These are phyloP conservation scores for Glyphotaelius pellucidus DNA, from an alignment of 2,888 invertebrate genomes.

Conservation along the genomic window DNA sequence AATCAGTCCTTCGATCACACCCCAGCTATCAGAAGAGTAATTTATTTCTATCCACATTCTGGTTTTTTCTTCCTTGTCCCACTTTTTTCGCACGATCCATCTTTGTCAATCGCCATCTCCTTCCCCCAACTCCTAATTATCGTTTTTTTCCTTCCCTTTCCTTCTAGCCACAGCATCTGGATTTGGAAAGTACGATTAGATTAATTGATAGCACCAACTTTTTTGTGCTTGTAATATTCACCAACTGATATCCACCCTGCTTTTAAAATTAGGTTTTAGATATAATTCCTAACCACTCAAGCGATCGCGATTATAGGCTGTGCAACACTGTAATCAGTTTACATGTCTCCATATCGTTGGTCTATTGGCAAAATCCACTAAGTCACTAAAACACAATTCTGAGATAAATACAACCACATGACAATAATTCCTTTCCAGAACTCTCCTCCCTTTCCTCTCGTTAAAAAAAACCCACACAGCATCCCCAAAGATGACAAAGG, in stretches of 20 bases:
- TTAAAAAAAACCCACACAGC: too few species aligned
- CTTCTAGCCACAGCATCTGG: conserved; percentile 4
- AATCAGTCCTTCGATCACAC: conserved; percentile 35
- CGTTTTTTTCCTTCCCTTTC: not conserved
- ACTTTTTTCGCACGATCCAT: conserved; percentile 45
- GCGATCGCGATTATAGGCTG: too few species aligned
- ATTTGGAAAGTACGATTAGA: not conserved
- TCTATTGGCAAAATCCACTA: too few species aligned
- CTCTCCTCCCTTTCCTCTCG: too few species aligned
- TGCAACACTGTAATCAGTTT: too few species aligned
- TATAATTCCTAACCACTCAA: too few species aligned
- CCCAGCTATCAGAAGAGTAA: conserved; percentile 33
- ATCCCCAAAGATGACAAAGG: too few species aligned
- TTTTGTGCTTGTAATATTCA: not conserved
- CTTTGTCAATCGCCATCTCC: conserved; percentile 42
- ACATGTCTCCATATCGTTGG: too few species aligned
- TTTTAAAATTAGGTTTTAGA: too few species aligned
- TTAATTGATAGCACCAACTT: not conserved
- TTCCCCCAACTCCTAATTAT: conserved; percentile 33
- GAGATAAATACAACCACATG: too few species aligned
- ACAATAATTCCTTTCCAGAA: too few species aligned
- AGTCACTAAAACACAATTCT: too few species aligned
- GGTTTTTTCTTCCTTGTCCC: conserved; percentile 26
- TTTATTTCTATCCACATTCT: conserved; percentile 33
- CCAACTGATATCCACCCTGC: not conserved